Conservation (phyloP, 2,113 vertebrate genomes). For the Casuarius casuarius region DNA sequence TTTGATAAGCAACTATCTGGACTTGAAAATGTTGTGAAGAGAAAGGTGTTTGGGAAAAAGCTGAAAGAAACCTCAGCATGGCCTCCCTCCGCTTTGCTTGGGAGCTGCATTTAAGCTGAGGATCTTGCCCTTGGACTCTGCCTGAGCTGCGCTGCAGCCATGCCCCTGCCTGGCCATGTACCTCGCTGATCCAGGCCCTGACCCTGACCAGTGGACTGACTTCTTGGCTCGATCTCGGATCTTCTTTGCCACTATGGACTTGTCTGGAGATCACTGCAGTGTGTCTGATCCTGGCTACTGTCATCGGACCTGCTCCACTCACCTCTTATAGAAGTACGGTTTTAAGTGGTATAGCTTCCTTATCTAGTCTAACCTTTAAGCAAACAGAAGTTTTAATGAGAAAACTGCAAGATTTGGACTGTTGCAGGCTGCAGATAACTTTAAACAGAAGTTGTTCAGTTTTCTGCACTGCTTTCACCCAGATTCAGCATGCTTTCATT, state of each 20-base stretch:
- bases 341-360: background rate
- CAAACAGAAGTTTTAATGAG: background rate
- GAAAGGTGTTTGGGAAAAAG: background rate
- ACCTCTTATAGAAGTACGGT: background rate
- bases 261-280: background rate
- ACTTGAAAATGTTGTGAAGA: background rate
- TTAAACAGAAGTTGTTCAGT: background rate
- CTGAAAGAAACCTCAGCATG: background rate
- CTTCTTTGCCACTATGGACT: background rate
- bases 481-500: background rate
- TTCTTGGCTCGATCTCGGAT: background rate
- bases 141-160: background rate
- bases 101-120: background rate
- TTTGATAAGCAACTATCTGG: background rate
- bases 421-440: background rate
- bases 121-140: background rate
- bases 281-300: background rate
- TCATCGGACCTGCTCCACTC: background rate
- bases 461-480: background rate
- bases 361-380: background rate
- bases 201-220: background rate
- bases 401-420: background rate
- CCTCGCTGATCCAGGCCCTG: background rate
- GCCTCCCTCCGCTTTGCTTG: background rate
- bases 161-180: background rate